Evolutionary conservation across 1,140 invertebrate genomes (phyloP).

Genomic region (Magallana gigas): DNA sequence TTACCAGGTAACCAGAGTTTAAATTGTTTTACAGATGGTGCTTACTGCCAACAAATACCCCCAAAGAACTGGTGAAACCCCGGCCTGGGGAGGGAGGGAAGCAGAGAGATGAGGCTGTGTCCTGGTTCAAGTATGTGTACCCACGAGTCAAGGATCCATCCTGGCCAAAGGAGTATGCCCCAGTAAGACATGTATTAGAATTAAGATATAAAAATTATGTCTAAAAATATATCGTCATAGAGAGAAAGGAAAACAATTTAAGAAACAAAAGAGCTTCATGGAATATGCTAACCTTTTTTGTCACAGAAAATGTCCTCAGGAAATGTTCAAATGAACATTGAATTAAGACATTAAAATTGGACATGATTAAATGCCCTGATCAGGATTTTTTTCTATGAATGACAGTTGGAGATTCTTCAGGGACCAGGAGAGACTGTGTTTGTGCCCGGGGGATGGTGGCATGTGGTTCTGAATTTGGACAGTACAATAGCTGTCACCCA

Average conservation of each 20-base stretch:
- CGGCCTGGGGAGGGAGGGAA: slow-evolving; percentile 93
- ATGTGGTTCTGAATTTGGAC: slow-evolving; percentile 98
- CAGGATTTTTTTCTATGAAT: not conserved
- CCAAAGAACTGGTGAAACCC: slow-evolving; percentile 96
- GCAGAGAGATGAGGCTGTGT: slow-evolving; percentile 97
- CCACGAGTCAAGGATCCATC: slow-evolving; percentile 92
- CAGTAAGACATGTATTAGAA: slow-evolving; percentile 82
- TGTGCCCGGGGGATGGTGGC: slow-evolving; percentile 94
- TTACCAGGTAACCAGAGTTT: too few relatives aligned
- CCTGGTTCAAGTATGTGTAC: slow-evolving; percentile 98
- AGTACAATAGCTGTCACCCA: slow-evolving; percentile 98
- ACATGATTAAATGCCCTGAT: too few relatives aligned
- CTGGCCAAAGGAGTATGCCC: slow-evolving; percentile 95
- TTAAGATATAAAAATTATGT: too few relatives aligned
- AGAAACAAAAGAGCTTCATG: too few relatives aligned
- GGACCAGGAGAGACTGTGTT: slow-evolving; percentile 98
- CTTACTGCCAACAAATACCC: slow-evolving; percentile 97
- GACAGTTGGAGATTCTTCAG: slow-evolving; percentile 96
- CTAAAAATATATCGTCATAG: too few relatives aligned
- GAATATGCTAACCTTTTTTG: too few relatives aligned
- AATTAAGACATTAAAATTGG: too few relatives aligned
- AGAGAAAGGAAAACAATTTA: too few relatives aligned
- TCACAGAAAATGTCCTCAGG: too few relatives aligned
- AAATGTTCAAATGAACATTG: too few relatives aligned
- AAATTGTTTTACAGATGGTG: slow-evolving; percentile 88